Evolutionary conservation across 2,797 vertebrate species (phyloP).

Genomic region (Leptodactylus fallax): DNA sequence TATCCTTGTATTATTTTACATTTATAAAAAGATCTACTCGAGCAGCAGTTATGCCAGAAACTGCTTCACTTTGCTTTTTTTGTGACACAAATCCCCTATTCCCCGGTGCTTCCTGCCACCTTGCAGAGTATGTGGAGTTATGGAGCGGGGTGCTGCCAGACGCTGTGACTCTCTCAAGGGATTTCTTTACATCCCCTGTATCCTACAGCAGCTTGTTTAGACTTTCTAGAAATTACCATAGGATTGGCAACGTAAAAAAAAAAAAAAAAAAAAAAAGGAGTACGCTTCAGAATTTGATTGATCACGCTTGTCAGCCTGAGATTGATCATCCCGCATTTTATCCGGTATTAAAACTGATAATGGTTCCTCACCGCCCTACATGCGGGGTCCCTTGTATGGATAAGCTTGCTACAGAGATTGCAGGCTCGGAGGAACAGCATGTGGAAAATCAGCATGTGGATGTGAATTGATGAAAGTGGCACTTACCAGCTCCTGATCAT

Average conservation of each 20-base stretch:
- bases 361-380: not conserved
- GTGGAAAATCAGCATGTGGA: conserved; percentile 52
- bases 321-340: conserved; percentile 42
- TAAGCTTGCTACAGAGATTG: not conserved
- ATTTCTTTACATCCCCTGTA: not conserved
- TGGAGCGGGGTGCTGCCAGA: not conserved
- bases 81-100: not conserved
- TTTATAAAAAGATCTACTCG: too few relatives aligned
- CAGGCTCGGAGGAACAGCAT: conserved; percentile 14
- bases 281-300: conserved; percentile 17
- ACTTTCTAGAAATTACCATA: conserved; percentile 20
- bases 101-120: conserved; percentile 12
- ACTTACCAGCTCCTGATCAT: conserved; percentile 51
- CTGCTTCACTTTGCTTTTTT: not conserved
- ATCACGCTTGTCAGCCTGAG: conserved; percentile 35
- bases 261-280: not conserved
- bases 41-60: not conserved
- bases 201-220: conserved; percentile 3
- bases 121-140: not conserved
- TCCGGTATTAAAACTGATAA: conserved; percentile 22
- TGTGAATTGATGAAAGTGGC: conserved; percentile 48
- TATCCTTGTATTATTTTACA: not conserved
- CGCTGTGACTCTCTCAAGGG: not conserved
- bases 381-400: not conserved
- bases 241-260: conserved; percentile 10